These are phyloP conservation scores for Eolophus roseicapilla DNA, from an alignment of 2,113 vertebrate species.

Conservation along the genomic window DNA sequence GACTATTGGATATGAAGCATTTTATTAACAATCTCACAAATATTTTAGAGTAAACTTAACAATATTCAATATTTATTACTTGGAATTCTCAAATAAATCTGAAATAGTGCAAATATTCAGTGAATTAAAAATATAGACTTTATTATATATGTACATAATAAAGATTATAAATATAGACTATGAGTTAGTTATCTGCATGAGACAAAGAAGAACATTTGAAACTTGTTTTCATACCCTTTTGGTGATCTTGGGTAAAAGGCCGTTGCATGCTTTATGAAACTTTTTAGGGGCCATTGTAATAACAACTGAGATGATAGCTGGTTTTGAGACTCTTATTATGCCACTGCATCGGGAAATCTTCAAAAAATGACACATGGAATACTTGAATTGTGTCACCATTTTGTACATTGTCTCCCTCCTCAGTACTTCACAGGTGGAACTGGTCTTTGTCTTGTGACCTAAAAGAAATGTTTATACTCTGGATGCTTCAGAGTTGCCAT, in stretches of 20 bases:
- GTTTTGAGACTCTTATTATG: background rate
- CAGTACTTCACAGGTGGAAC: background rate
- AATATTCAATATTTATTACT: background rate
- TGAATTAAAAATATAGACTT: background rate
- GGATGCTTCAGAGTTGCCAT: background rate
- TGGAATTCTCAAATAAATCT: background rate
- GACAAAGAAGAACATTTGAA: background rate
- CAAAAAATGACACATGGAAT: background rate
- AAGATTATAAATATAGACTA: background rate
- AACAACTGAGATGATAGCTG: background rate
- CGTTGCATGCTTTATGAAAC: background rate
- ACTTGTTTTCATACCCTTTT: background rate
- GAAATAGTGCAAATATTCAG: background rate
- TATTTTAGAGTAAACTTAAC: background rate
- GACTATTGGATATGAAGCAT: background rate
- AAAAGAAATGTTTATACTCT: background rate
- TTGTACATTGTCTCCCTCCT: background rate
- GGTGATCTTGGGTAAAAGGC: background rate
- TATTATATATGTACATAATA: background rate
- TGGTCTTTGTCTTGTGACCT: background rate
- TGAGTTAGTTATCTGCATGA: background rate
- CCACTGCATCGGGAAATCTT: fast-evolving
- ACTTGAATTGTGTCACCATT: background rate
- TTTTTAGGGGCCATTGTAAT: background rate
- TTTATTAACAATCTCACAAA: background rate